These are phyloP conservation scores for Sphaeridia pumilis DNA, from an alignment of 2,888 invertebrate species.

Conservation along the genomic window DNA sequence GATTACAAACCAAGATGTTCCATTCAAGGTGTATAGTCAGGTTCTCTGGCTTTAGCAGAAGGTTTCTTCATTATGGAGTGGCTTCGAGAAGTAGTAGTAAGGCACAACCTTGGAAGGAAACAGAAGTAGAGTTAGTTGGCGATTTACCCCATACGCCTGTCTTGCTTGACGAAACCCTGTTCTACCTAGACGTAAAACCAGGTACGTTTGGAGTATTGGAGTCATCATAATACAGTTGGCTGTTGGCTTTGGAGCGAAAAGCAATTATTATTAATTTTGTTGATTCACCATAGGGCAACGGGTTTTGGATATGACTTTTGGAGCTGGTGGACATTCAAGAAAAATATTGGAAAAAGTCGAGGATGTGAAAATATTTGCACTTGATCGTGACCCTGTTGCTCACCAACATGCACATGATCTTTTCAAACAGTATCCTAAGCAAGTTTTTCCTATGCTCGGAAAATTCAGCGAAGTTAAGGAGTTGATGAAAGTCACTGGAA, in stretches of 20 bases:
- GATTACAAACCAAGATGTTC: no score
- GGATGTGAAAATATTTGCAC: slow-evolving; percentile 56
- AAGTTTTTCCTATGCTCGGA: slow-evolving; percentile 68
- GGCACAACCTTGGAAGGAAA: background rate
- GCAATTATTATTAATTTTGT: no score
- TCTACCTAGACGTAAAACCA: slow-evolving; percentile 51
- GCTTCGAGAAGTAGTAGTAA: background rate
- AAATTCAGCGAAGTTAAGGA: slow-evolving; percentile 73
- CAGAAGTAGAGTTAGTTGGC: background rate
- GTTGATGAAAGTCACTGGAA: slow-evolving; percentile 49
- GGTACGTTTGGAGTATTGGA: no score
- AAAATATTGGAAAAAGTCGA: slow-evolving; percentile 56
- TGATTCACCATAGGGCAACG: no score
- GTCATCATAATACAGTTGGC: no score
- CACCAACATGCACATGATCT: slow-evolving; percentile 55
- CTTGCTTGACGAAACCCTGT: slow-evolving; percentile 57
- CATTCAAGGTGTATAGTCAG: background rate
- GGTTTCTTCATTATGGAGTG: slow-evolving; percentile 1
- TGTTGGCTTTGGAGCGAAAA: no score
- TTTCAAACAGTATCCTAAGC: slow-evolving; percentile 53
- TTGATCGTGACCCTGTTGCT: slow-evolving; percentile 81
- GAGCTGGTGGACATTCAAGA: slow-evolving; percentile 79
- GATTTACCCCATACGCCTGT: slow-evolving; percentile 56
- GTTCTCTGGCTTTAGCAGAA: background rate
- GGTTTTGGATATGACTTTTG: slow-evolving; percentile 91